Conservation (phyloP, 1,140 invertebrate genomes). For the Ceratitis capitata region DNA sequence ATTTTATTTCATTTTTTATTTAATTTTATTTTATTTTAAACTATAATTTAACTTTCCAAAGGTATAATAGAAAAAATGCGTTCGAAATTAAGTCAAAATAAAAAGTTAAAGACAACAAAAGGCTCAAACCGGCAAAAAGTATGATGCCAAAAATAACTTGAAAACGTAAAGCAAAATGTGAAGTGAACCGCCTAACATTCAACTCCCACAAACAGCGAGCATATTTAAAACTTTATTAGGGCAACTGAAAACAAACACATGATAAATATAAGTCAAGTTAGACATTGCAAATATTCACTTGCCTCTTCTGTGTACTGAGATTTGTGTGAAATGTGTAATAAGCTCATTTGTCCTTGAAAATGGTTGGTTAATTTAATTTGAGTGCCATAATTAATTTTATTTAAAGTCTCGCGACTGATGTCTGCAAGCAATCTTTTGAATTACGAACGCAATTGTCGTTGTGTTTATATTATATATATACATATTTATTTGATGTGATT, state of each 20-base stretch:
- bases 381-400: background rate
- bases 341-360: background rate
- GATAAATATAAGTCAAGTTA: no score
- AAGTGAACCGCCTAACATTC: background rate
- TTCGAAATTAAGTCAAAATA: no score
- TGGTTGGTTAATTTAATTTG: background rate
- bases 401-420: background rate
- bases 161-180: background rate
- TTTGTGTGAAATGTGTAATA: background rate
- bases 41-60: no score
- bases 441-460: no score
- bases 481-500: no score
- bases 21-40: no score
- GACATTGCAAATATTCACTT: no score
- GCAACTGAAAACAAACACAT: background rate
- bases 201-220: background rate
- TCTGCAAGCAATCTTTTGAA: no score
- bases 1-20: no score
- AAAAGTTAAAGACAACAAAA: no score
- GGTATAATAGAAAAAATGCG: no score
- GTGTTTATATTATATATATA: background rate
- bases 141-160: background rate
- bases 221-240: background rate
- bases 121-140: background rate
- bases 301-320: no score